These are phyloP conservation scores for Stichopus chloronotus DNA, from an alignment of 35 echinoderm and acorn worm species.

Conservation along the genomic window DNA sequence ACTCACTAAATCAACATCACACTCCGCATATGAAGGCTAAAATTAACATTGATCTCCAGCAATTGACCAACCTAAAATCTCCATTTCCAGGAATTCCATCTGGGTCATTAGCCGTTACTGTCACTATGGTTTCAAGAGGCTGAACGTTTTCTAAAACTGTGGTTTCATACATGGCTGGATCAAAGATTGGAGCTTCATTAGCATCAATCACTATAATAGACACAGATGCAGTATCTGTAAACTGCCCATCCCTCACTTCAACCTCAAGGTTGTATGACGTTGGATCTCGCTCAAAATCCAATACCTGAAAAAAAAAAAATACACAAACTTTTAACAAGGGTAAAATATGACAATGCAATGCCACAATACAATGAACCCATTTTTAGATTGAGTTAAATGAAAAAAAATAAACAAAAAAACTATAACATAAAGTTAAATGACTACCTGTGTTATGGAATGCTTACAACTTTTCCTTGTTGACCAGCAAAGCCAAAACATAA, in stretches of 20 bases:
- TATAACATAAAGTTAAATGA: no score
- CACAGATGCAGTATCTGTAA: constrained; percentile 35
- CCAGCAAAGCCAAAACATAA: no score
- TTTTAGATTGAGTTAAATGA: background rate
- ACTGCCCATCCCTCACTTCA: constrained; percentile 23
- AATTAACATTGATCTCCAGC: no score
- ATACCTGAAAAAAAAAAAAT: constrained; percentile 25
- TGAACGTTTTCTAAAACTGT: constrained; percentile 31
- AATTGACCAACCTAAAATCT: background rate
- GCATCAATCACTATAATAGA: constrained; percentile 59
- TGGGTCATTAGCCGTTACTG: constrained; percentile 65
- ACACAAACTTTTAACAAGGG: background rate
- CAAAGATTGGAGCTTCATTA: constrained; percentile 75
- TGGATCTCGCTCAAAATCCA: constrained; percentile 61
- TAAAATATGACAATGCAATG: background rate
- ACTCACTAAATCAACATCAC: no score
- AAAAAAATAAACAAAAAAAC: background rate
- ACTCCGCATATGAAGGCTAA: no score
- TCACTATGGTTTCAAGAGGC: constrained; percentile 4
- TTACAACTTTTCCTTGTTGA: no score
- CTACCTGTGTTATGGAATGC: no score
- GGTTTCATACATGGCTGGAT: background rate
- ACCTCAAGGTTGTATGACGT: constrained; percentile 48
- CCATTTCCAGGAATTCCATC: constrained; percentile 33
- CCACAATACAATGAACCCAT: background rate